Base-by-base conservation (phyloP, 92 coral and sea anemone species). In the Chrysogorgia sp. region DNA sequence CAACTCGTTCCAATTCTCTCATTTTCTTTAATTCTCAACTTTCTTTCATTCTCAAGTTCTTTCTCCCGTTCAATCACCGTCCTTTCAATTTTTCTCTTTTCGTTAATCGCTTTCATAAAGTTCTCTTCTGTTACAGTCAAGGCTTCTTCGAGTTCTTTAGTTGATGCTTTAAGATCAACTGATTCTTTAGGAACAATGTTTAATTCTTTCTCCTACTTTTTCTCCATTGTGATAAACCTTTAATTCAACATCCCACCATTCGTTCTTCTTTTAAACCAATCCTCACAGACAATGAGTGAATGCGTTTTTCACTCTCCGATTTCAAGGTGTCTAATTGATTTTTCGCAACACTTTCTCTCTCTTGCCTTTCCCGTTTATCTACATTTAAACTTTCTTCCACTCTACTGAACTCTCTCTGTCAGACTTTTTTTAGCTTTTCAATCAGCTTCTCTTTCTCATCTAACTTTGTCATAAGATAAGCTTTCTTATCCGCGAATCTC, bases 11-110 rank as follows among this genome's bases (percentile, higher is more conserved):
- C 31, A 85, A 49, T 33, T 85, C 88, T 68, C 58, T 68, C 22
- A 23, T 55, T 55, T 31, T 71, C 78, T 3, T 71, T 64, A 32
- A 20, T 0, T 40, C 78, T 71, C 1, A 34, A 19, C 4, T 10
- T 50, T 55, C 55, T 25, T 29, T 81, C 86, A 76, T 74, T 86
- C 37, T 48, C 59, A 40, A 34, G 14, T 19, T 76, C 58, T 12
- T 2, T 57, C 21, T 58, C 60, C 43, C 26, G 35, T 59, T 59
- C 23, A 17, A 15, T 40, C 33, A 76, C 40, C 7, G 10, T 37
- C 10, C n/a, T 20, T 21, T 31, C 78, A 1, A 52, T 12, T 7
- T 71, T 49, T 55, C 34, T 7, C 20, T 71, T 29, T 15, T 71
- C 76, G 0, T 29, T 13, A 5, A 49, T 24, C 10, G 24, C 37